Evolutionary conservation across 2,797 vertebrate species (phyloP).

Genomic region (Octomys mimax): DNA sequence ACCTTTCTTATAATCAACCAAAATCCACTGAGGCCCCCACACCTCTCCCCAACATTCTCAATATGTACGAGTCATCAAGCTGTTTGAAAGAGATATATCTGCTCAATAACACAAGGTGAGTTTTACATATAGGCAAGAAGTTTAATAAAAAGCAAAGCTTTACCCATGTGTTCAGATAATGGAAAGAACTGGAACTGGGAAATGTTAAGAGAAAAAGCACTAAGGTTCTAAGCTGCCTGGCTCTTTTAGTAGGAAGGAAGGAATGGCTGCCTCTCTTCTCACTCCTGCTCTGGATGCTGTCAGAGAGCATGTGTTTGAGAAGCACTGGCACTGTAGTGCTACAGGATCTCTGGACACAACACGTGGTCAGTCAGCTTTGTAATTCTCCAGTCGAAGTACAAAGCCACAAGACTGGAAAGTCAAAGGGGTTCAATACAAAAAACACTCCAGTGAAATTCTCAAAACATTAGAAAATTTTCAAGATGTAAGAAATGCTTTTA

Average conservation of each 20-base stretch:
- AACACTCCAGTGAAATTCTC: conserved; percentile 85
- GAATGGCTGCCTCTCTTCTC: conserved; percentile 70
- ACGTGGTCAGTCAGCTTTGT: conserved; percentile 79
- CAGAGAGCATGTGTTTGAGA: conserved; percentile 76
- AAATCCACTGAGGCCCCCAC: conserved; percentile 45
- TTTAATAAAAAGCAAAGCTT: conserved; percentile 87
- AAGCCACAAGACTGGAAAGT: conserved; percentile 85
- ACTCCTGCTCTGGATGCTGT: conserved; percentile 86
- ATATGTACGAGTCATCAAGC: conserved; percentile 82
- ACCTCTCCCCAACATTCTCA: conserved; percentile 72
- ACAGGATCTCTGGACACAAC: conserved; percentile 83
- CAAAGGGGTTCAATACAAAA: conserved; percentile 86
- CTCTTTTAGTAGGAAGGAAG: conserved; percentile 85
- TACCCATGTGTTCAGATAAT: conserved; percentile 85
- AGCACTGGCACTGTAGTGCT: conserved; percentile 83
- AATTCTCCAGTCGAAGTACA: conserved; percentile 85
- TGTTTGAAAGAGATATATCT: conserved; percentile 78
- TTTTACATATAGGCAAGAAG: conserved; percentile 84
- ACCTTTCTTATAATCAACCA: conserved; percentile 74
- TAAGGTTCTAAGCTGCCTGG: conserved; percentile 91
- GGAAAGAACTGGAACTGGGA: conserved; percentile 83
- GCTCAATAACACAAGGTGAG: conserved; percentile 85
- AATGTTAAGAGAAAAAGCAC: conserved; percentile 89
- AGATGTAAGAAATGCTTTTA: conserved; percentile 88
- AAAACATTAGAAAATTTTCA: conserved; percentile 85